Conservation (phyloP, 2,797 vertebrate genomes). For the Oceanodroma leucorhoa region DNA sequence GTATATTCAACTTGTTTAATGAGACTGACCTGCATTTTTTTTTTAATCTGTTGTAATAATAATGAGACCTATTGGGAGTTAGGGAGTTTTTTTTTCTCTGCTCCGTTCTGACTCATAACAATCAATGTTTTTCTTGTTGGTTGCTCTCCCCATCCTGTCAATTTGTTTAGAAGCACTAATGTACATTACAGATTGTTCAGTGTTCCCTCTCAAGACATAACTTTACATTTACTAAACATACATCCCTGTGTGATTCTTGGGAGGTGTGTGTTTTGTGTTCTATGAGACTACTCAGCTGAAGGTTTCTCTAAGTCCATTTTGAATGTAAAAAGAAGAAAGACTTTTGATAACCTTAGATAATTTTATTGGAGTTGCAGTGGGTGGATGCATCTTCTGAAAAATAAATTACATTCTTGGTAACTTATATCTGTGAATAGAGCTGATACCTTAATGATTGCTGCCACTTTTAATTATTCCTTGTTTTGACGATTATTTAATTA, state of each 20-base stretch:
- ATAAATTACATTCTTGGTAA: background rate
- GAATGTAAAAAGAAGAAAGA: background rate
- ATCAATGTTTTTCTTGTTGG: background rate
- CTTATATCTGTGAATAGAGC: background rate
- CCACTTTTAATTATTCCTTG: background rate
- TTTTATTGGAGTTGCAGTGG: background rate
- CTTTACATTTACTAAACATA: background rate
- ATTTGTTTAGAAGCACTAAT: background rate
- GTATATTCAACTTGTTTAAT: constrained; percentile 13
- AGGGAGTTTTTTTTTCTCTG: background rate
- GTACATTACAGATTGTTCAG: background rate
- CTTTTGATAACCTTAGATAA: background rate
- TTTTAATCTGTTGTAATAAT: constrained; percentile 7
- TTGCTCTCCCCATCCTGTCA: background rate
- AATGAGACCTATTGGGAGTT: constrained; percentile 19
- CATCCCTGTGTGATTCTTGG: background rate
- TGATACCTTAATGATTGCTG: background rate
- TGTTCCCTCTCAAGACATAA: background rate
- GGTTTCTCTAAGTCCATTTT: background rate
- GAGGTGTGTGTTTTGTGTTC: background rate
- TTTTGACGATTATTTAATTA: background rate
- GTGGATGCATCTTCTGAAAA: background rate
- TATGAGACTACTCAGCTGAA: background rate
- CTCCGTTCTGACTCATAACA: background rate
- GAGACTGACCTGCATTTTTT: background rate